A percentile compares a stretch with the other conserved stretches of the same genome.
Evolutionary conservation across 2,113 vertebrate species (phyloP).

Genomic region (Spilogale gracilis): DNA sequence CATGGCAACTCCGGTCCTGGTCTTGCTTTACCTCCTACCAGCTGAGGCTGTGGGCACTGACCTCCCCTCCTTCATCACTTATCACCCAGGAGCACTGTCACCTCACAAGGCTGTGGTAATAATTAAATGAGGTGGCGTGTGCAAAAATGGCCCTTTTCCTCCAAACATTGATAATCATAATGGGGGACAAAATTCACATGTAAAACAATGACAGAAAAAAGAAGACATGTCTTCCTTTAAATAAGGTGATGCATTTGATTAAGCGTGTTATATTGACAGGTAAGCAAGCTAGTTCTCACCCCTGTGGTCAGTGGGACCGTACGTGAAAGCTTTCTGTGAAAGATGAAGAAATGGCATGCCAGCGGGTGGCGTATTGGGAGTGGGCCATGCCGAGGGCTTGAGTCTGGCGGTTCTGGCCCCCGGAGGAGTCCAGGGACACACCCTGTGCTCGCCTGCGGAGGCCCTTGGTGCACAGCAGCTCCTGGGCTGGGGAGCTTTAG

Average conservation of each 20-base stretch:
- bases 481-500: background rate
- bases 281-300: background rate
- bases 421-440: rapidly evolving
- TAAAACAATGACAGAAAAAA: background rate
- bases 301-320: background rate
- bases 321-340: background rate
- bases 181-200: background rate
- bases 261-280: background rate
- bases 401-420: background rate
- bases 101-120: background rate
- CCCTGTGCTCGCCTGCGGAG: rapidly evolving
- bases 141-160: background rate
- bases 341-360: background rate
- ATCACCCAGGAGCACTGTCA: background rate
- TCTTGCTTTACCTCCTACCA: background rate
- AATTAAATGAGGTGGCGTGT: background rate
- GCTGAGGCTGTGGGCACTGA: background rate
- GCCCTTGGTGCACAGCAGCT: background rate
- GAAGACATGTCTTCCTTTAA: background rate
- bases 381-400: background rate
- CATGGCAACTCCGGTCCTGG: rapidly evolving
- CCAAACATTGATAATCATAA: background rate
- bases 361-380: rapidly evolving
- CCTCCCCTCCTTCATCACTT: background rate
- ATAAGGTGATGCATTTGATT: background rate